A percentile compares a stretch with the other conserved stretches of the same genome.
Evolutionary conservation across 2,797 vertebrate genomes (phyloP).

Genomic region (Leptatherina wallacei): DNA sequence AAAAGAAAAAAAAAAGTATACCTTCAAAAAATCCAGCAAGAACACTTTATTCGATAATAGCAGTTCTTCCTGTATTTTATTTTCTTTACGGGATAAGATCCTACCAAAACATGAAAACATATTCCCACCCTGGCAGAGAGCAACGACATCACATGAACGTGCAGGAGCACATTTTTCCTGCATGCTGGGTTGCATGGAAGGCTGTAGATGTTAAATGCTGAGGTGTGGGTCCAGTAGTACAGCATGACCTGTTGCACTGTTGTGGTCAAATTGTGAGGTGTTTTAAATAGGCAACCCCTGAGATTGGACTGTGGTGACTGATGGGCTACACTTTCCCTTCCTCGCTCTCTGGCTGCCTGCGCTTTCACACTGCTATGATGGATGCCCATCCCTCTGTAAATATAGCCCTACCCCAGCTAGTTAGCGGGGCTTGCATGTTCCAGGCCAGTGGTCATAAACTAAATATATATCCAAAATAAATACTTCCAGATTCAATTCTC

Average conservation of each 20-base stretch:
- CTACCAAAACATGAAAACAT: no score
- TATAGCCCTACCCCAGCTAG: conserved; percentile 83
- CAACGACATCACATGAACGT: neutral
- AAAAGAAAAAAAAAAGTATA: no score
- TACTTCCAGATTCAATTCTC: conserved; percentile 80
- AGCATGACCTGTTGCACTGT: conserved; percentile 60
- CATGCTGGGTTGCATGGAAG: conserved; percentile 13
- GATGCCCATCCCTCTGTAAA: conserved; percentile 81
- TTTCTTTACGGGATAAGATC: no score
- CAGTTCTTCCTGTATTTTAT: no score
- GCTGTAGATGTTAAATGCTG: conserved; percentile 41
- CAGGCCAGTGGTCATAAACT: conserved; percentile 76
- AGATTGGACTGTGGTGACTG: conserved; percentile 76
- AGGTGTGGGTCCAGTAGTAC: conserved; percentile 47
- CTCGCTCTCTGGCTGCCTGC: conserved; percentile 71
- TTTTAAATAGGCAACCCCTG: conserved; percentile 73
- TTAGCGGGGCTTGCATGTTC: conserved; percentile 84
- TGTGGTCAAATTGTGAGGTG: conserved; percentile 68
- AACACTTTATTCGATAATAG: no score
- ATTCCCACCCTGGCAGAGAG: no score
- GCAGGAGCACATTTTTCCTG: neutral
- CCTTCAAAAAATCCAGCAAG: no score
- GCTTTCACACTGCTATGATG: conserved; percentile 74
- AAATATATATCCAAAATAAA: conserved; percentile 85
- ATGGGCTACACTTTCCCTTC: conserved; percentile 81